phyloP scores from a whole-genome alignment of 2,797 vertebrate genomes.

The Urocyon cinereoargenteus region DNA sequence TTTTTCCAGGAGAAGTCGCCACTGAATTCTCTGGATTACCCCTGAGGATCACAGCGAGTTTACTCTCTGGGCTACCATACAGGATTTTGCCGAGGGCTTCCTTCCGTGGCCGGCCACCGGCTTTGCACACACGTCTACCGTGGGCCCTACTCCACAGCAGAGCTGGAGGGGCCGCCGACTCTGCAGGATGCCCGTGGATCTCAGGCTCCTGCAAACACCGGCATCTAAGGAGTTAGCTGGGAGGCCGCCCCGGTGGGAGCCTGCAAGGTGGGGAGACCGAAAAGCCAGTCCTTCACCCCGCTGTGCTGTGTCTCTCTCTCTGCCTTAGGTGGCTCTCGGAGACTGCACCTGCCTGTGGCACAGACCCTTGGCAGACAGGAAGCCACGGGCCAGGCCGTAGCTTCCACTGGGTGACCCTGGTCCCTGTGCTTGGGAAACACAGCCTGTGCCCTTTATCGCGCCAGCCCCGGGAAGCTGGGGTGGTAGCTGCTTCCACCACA shows the following conservation, averaged over 20 bases:
- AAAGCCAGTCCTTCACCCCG: background rate
- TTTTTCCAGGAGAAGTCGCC: background rate
- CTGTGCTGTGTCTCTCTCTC: background rate
- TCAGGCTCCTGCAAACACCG: background rate
- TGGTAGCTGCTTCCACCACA: background rate
- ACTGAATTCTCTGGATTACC: background rate
- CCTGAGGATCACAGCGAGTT: background rate
- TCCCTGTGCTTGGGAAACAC: background rate
- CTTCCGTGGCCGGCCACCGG: background rate
- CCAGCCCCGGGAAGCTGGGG: background rate
- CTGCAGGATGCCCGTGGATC: background rate
- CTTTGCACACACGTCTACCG: background rate
- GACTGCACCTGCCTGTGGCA: background rate
- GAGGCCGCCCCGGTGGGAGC: background rate
- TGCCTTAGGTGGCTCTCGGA: background rate
- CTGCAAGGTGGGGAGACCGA: background rate
- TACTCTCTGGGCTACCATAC: background rate
- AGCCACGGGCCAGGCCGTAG: background rate
- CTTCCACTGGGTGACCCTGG: background rate
- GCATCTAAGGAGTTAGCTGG: background rate
- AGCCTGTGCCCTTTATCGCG: background rate
- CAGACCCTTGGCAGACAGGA: background rate
- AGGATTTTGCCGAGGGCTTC: no score
- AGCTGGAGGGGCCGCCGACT: accelerated
- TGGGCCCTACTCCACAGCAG: accelerated